These are phyloP conservation scores for Thamnophis elegans DNA, from an alignment of 2,797 vertebrate species.

Conservation along the genomic window DNA sequence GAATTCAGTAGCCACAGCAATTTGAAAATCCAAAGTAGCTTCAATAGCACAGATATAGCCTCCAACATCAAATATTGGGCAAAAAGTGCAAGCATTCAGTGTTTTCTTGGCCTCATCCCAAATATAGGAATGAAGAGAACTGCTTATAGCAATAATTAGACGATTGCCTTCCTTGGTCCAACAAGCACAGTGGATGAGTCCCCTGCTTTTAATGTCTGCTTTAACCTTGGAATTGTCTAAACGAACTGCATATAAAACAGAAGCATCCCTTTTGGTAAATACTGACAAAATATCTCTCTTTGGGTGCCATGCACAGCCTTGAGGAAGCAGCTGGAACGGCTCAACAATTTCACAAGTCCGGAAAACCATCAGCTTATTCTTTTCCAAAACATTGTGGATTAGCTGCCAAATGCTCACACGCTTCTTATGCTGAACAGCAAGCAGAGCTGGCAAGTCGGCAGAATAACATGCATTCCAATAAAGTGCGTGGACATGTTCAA, in stretches of 20 bases:
- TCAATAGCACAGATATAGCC: constrained; percentile 86
- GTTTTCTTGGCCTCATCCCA: constrained; percentile 87
- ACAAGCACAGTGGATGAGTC: constrained; percentile 85
- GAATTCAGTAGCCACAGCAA: constrained; percentile 88
- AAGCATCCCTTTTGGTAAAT: constrained; percentile 85
- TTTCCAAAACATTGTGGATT: constrained; percentile 76
- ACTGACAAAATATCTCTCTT: constrained; percentile 82
- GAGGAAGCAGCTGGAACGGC: constrained; percentile 84
- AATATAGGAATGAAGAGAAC: constrained; percentile 85
- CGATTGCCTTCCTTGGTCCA: constrained; percentile 93
- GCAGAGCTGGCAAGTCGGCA: constrained; percentile 76
- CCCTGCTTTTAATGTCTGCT: constrained; percentile 81
- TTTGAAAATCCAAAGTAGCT: constrained; percentile 81
- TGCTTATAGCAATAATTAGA: constrained; percentile 87
- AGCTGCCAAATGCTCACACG: constrained; percentile 89
- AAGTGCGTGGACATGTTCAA: constrained; percentile 88
- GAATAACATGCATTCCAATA: constrained; percentile 84
- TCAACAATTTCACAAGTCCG: constrained; percentile 90
- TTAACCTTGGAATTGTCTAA: constrained; percentile 80
- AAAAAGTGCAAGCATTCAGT: constrained; percentile 83
- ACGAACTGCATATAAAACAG: constrained; percentile 81
- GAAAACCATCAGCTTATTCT: constrained; percentile 84
- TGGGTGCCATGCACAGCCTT: constrained; percentile 96
- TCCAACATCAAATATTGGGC: constrained; percentile 88
- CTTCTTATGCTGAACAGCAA: constrained; percentile 91